Evolutionary conservation across 2,113 vertebrate species (phyloP).

Genomic region (Apteryx owenii): DNA sequence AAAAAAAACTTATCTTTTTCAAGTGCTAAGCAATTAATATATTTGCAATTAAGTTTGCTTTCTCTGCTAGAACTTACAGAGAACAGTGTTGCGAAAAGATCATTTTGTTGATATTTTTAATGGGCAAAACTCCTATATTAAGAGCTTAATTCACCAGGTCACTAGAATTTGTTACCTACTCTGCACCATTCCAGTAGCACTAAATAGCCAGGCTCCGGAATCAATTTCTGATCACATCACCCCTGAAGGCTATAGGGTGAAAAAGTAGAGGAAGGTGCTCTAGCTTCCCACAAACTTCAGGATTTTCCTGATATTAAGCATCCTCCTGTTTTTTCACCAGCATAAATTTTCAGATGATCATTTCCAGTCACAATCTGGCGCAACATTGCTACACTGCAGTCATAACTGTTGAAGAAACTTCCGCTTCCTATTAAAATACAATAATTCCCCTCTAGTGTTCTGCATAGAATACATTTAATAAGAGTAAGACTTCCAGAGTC

Average conservation of each 20-base stretch:
- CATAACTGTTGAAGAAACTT: background rate
- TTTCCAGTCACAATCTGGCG: background rate
- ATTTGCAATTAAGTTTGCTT: background rate
- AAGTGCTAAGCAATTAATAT: background rate
- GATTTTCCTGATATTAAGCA: background rate
- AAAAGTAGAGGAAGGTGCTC: background rate
- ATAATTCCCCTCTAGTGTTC: background rate
- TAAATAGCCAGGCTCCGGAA: background rate
- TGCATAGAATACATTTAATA: background rate
- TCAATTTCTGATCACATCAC: background rate
- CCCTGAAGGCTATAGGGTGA: background rate
- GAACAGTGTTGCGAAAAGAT: background rate
- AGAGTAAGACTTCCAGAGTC: background rate
- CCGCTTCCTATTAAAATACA: background rate
- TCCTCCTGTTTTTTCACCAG: background rate
- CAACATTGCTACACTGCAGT: background rate
- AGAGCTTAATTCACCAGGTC: background rate
- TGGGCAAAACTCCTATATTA: background rate
- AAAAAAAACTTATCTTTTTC: background rate
- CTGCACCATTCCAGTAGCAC: background rate
- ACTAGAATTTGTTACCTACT: background rate
- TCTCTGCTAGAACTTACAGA: background rate
- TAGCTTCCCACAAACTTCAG: background rate
- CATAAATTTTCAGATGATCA: background rate
- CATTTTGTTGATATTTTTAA: background rate